A percentile compares a stretch with the other conserved stretches of the same genome.
These are phyloP conservation scores for Ricordea florida DNA, from an alignment of 92 coral and sea anemone species.

Conservation along the genomic window DNA sequence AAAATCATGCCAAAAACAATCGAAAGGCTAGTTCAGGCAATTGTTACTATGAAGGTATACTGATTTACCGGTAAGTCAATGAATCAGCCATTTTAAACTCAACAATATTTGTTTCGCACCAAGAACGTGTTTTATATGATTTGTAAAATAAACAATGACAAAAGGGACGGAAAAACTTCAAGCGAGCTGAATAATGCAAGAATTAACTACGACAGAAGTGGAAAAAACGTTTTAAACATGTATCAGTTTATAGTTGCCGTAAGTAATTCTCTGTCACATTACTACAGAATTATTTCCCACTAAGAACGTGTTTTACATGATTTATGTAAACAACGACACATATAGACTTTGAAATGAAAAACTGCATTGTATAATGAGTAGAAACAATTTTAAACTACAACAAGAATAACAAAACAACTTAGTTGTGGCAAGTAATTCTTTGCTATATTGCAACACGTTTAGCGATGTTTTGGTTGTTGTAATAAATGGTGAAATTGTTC, in stretches of 20 bases:
- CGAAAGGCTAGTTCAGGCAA: neutral
- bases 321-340: neutral
- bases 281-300: neutral
- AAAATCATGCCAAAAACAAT: no score
- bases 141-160: neutral
- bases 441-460: no score
- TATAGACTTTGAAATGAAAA: no score
- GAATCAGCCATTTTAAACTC: neutral
- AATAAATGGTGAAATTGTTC: no score
- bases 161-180: neutral
- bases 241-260: neutral
- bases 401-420: no score
- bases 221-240: neutral
- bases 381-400: no score
- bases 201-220: slow-evolving; percentile 1
- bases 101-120: neutral
- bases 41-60: slow-evolving; percentile 13
- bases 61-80: neutral
- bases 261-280: neutral
- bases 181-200: slow-evolving; percentile 1
- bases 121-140: neutral
- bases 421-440: no score
- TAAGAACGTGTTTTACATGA: slow-evolving; percentile 1
- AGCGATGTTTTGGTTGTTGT: no score
- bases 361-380: no score